A percentile compares a stretch with the other conserved stretches of the same genome.
Conservation (phyloP, 2,797 vertebrate species). For the Microcaecilia unicolor region DNA sequence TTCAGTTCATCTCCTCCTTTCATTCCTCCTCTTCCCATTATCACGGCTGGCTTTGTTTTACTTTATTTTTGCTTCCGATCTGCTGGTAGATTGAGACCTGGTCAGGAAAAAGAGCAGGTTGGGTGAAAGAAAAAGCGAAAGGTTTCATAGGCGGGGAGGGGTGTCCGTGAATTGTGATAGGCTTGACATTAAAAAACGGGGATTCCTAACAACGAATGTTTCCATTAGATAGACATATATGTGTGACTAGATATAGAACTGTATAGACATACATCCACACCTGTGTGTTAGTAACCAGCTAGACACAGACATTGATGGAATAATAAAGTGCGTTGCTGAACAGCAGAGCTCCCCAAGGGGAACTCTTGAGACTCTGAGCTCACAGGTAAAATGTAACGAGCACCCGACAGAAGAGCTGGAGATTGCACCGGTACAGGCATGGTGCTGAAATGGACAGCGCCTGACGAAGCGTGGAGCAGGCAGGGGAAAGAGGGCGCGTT, state of each 20-base stretch:
- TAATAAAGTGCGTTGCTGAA: slow-evolving; percentile 18
- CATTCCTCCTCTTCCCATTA: slow-evolving; percentile 8
- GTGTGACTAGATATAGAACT: slow-evolving; percentile 1
- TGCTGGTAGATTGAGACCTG: slow-evolving; percentile 43
- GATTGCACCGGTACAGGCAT: too few species aligned
- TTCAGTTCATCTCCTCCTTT: slow-evolving; percentile 19
- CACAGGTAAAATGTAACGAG: too few species aligned
- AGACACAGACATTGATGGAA: slow-evolving; percentile 9
- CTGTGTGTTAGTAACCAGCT: slow-evolving; percentile 12
- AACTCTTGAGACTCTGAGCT: too few species aligned
- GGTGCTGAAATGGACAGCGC: slow-evolving; percentile 84
- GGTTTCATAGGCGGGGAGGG: too few species aligned
- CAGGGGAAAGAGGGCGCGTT: too few species aligned
- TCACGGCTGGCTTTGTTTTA: slow-evolving; percentile 7
- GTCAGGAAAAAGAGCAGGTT: slow-evolving; percentile 24
- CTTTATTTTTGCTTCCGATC: slow-evolving; percentile 27
- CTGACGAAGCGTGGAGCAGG: slow-evolving; percentile 13
- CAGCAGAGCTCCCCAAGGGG: slow-evolving; percentile 1
- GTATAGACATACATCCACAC: not conserved
- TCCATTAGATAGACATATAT: not conserved
- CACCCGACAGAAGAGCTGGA: too few species aligned
- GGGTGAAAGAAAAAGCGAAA: slow-evolving; percentile 41
- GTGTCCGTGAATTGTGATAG: too few species aligned
- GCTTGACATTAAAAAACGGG: too few species aligned
- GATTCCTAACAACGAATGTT: too few species aligned